Evolutionary conservation across 2,888 invertebrate species (phyloP), one percentile per base, ranked within the genome.

Genomic region (Drosophila tanythrix): DNA sequence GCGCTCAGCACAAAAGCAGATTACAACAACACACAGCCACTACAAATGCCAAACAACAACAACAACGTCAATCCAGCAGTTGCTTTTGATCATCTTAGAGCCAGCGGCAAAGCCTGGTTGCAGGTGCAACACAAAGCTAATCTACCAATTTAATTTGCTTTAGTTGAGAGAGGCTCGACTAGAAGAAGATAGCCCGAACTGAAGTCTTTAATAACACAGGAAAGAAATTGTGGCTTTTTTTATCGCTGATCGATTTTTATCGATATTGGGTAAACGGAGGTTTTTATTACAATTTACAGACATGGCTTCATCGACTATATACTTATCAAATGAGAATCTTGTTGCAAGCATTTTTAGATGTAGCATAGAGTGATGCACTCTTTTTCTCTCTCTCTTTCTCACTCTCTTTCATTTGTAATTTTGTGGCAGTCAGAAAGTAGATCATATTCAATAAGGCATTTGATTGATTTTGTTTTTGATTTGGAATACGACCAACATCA

Each of bases 1-100:
- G 5, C 29, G 31, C 13, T 57, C 46, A 33, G 11, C 18, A 31
- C 70, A 73, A 72, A 72, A 60, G 52, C 53, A 36, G 53, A 33
- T 52, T 51, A 56, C 61, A 72, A 64, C 64, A 60, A 46, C 55
- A 25, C 27, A 21, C 40, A 50, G 21, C 15, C 3, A 61, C n/a
- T 10, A 46, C 38, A 38, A 10, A 27, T 48, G 35, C 15, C 53
- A 31, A 43, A 25, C n/a, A 63, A 31, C 53, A 51, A 7, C 46
- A 52, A 15, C 43, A 57, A 36, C 40, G 36, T 63, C 60, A 58
- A 33, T 21, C 13, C 21, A 15, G 4, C 25, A 25, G 8, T 25
- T 46, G 21, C 50, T 35, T 31, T 43, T 27, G 18, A 18, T 50
- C 10, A 18, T 27, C 27, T 43, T n/a, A 43, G 21, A 11, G 21